Percentiles rank a stretch among this genome's conserved stretches.
Conservation (phyloP, 2,888 invertebrate genomes). For the Eupithecia vulgata region DNA sequence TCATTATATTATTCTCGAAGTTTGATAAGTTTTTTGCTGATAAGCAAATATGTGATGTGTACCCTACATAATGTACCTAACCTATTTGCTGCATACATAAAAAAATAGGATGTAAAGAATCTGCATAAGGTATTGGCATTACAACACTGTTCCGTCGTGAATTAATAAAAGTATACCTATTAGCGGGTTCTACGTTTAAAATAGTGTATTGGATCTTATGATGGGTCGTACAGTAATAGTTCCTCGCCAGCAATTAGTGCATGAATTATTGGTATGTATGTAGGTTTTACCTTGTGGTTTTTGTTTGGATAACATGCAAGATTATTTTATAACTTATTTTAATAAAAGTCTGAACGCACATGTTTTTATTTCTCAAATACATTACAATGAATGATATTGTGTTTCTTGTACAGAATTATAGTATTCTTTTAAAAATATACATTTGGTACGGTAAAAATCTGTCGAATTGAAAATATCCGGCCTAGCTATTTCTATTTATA, state of each 20-base stretch:
- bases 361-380: not conserved
- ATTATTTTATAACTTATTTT: not conserved
- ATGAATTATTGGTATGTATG: not conserved
- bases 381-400: not conserved
- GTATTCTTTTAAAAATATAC: slow-evolving; percentile 7
- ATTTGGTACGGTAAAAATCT: slow-evolving; percentile 30
- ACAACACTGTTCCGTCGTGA: not conserved
- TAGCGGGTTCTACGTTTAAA: not conserved
- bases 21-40: not conserved
- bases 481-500: slow-evolving; percentile 43
- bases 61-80: not conserved
- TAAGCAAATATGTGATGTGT: not conserved
- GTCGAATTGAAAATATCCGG: slow-evolving; percentile 40
- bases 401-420: not conserved
- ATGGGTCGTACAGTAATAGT: not conserved
- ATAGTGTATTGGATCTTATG: not conserved
- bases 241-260: not conserved
- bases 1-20: not conserved
- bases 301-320: not conserved
- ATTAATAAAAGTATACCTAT: not conserved
- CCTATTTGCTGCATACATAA: not conserved
- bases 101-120: not conserved
- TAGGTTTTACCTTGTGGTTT: not conserved
- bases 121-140: not conserved
- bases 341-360: not conserved